These are phyloP conservation scores for Drosophila azteca DNA, from an alignment of 1,140 invertebrate species.

Conservation along the genomic window DNA sequence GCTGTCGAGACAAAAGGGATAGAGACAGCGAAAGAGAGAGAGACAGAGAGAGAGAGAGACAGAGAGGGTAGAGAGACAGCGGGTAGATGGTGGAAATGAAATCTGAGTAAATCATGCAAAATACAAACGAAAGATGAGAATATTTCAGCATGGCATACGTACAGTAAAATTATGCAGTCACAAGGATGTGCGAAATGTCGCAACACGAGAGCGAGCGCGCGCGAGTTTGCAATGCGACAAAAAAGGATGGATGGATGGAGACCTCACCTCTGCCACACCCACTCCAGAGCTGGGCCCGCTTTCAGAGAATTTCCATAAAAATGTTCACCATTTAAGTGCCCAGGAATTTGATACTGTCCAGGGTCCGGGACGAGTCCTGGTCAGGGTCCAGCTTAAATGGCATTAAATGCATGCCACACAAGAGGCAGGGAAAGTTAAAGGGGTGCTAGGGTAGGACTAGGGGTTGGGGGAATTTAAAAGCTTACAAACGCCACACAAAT, in stretches of 20 bases:
- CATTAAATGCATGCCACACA: slow-evolving; percentile 54
- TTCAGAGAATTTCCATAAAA: slow-evolving; percentile 50
- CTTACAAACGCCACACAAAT: too few relatives aligned
- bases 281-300: not conserved
- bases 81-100: slow-evolving; percentile 23
- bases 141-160: slow-evolving; percentile 39
- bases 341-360: slow-evolving; percentile 37
- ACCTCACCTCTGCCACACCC: slow-evolving; percentile 8
- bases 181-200: slow-evolving; percentile 67
- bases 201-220: slow-evolving; percentile 45
- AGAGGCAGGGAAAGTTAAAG: not conserved
- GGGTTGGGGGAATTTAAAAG: too few relatives aligned
- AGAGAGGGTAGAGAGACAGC: too few relatives aligned
- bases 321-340: slow-evolving; percentile 69
- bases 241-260: slow-evolving; percentile 4
- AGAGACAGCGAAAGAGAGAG: slow-evolving; percentile 5
- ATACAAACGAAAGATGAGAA: slow-evolving; percentile 48
- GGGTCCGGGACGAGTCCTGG: slow-evolving; percentile 1
- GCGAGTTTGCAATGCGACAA: slow-evolving; percentile 61
- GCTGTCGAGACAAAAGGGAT: not conserved
- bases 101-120: slow-evolving; percentile 79
- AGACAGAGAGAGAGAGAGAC: not conserved
- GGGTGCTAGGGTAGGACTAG: not conserved
- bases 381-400: slow-evolving; percentile 55
- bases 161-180: slow-evolving; percentile 69